Base-by-base conservation (phyloP, 2,113 vertebrate species). In the Triplophysa dalaica region DNA sequence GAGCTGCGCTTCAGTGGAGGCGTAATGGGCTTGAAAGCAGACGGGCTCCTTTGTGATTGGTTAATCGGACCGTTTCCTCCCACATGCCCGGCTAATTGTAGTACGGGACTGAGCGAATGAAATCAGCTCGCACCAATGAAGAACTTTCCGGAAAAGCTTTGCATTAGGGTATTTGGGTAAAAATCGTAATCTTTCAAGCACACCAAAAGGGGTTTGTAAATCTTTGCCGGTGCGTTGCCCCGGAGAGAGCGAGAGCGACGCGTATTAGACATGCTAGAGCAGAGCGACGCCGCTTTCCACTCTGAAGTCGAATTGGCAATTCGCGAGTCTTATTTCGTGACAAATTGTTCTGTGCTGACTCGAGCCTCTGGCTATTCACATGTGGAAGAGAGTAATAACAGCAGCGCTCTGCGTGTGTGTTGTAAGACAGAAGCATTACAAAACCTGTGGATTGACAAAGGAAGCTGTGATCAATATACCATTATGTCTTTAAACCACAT, bases 371-470 rank as follows among this genome's bases (percentile, higher is more conserved):
- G 73, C 58, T 63, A 22, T 75, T 75, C 58, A 48, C 61, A 77
- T 54, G 61, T 54, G 45, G 75, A 21, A 77, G 21, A 54, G 26
- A 52, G 63, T 74, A 38, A 43, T 75, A 63, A 65, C 8, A 77
- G 62, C 26, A 29, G 43, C 4, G 8, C 33, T 26, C 38, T 45
- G 24, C 21, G 68, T 33, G 67, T 14, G 29, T 48, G 10, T 45
- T 38, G 33, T 7, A 73, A 60, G 77, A 86, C 81, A 82, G 81
- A 84, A 81, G 13, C 75, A 63, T 64, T 62, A 14, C 38, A 33
- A 21, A 69, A 69, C 48, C 10, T 41, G 65, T 17, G 14, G 19
- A 66, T 73, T 81, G 45, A 50, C 21, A 48, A 62, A 38, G 29
- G n/a, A n/a, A 8, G 8, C 50, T 43, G 50, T 70, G 56, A 81